Base-by-base conservation (phyloP, 2,888 invertebrate species). In the Ferdinandea cuprea region DNA sequence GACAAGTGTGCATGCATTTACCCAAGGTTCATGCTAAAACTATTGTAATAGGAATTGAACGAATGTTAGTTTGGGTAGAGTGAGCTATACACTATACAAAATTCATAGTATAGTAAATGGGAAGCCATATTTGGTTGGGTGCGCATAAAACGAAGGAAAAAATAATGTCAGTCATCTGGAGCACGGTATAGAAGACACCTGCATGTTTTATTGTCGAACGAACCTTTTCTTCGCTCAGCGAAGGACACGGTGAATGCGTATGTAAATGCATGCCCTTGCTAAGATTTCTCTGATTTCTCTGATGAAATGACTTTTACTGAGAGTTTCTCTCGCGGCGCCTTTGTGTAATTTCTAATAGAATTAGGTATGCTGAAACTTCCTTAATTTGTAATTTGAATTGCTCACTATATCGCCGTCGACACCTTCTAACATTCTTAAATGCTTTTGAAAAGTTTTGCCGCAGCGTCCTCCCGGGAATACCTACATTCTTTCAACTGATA, bases 11-110 rank as follows among this genome's bases (percentile, higher is more conserved):
- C 17, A 65, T 21, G 58, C 52, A 74, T 58, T 65, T 37, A 37
- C 35, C 59, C 78, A 72, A 72, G 78, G 78, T 54, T 74, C 44
- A 68, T 17, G 25, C 11, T 0, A 65, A 40, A 54, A 59, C 42
- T 68, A 80, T 80, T 80, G 69, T 63, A 61, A 42, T 19, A 58
- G 19, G 73, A 68, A 79, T 80, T 74, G 74, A 69, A 74, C 48
- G 61, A 68, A 80, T 80, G 56, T 78, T 15, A 46, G 58, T 56
- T 32, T 63, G 46, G 35, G 58, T 19, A 32, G 42, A 35, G 44
- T 56, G 63, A 13, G 37, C 35, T n/a, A n/a, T n/a, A n/a, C n/a
- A n/a, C n/a, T n/a, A n/a, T n/a, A n/a, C n/a, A n/a, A n/a, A n/a
- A n/a, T n/a, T n/a, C n/a, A n/a, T n/a, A n/a, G n/a, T n/a, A n/a